A percentile compares a stretch with the other conserved stretches of the same genome.
Conservation (phyloP, 1,140 invertebrate species). For the Patella vulgata region DNA sequence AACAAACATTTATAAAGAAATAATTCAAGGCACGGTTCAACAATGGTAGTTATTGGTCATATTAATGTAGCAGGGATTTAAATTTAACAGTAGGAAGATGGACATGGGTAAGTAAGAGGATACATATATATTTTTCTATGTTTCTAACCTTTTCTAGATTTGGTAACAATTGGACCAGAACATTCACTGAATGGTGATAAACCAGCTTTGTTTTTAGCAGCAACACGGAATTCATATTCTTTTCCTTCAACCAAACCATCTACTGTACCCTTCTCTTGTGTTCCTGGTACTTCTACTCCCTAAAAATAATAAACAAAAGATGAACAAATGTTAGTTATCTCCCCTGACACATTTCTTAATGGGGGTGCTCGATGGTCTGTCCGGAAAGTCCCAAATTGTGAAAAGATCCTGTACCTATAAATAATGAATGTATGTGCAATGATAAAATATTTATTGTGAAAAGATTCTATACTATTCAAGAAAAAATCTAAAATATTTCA, state of each 20-base stretch:
- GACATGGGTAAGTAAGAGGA: no score
- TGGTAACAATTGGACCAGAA: conserved; percentile 87
- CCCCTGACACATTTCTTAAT: no score
- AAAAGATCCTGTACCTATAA: not conserved
- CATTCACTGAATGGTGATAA: conserved; percentile 91
- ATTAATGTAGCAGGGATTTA: no score
- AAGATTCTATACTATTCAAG: no score
- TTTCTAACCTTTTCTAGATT: conserved; percentile 92
- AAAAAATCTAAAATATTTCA: no score
- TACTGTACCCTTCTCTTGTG: conserved; percentile 75
- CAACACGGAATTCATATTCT: conserved; percentile 95
- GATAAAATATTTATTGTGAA: no score
- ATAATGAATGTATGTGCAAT: no score
- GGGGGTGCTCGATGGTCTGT: no score
- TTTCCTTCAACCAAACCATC: conserved; percentile 82
- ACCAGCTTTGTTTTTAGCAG: conserved; percentile 94
- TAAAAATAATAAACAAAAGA: conserved; percentile 61
- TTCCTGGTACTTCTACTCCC: conserved; percentile 84
- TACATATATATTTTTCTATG: no score
- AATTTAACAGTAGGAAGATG: no score
- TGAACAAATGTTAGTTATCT: not conserved
- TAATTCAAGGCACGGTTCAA: not conserved
- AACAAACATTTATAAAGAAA: not conserved
- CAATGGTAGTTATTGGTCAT: not conserved
- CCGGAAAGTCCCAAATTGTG: not conserved